Conservation (phyloP, 2,113 vertebrate species). For the Cyprinodon tularosa region DNA sequence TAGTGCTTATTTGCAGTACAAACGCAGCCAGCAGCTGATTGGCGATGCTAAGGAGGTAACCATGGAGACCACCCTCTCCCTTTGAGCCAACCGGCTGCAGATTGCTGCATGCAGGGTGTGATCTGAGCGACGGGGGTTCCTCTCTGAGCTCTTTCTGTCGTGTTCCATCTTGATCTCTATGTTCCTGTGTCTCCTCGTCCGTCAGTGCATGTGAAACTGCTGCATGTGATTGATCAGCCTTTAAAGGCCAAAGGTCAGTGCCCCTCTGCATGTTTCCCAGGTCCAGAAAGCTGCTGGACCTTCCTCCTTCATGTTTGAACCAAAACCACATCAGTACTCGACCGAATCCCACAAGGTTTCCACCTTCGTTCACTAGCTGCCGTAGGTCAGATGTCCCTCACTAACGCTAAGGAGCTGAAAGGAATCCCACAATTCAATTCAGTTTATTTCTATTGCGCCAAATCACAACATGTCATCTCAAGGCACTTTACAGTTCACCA, state of each 20-base stretch:
- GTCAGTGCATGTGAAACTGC: not conserved
- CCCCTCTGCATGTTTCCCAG: not conserved
- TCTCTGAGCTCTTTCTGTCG: no score
- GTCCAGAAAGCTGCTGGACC: not conserved
- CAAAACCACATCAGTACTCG: no score
- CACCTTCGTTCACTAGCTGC: not conserved
- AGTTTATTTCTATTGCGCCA: no score
- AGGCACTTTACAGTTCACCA: no score
- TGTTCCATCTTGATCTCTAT: no score
- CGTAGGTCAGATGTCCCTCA: no score
- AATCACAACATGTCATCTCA: no score
- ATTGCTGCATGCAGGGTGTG: conserved; percentile 36
- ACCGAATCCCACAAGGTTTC: not conserved
- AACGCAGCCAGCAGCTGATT: conserved; percentile 85
- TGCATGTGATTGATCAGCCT: not conserved
- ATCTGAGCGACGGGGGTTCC: no score
- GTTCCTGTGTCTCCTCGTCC: not conserved
- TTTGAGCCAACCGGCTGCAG: conserved; percentile 5
- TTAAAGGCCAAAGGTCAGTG: not conserved
- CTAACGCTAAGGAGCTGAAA: no score
- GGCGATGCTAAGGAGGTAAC: conserved; percentile 85
- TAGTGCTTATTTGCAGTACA: conserved; percentile 92
- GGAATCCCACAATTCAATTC: no score
- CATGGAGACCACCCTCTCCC: conserved; percentile 19
- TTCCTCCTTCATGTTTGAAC: not conserved